Percentiles rank a stretch among this genome's conserved stretches.
phyloP scores from a whole-genome alignment of 2,888 invertebrate genomes.

The Achlya flavicornis region DNA sequence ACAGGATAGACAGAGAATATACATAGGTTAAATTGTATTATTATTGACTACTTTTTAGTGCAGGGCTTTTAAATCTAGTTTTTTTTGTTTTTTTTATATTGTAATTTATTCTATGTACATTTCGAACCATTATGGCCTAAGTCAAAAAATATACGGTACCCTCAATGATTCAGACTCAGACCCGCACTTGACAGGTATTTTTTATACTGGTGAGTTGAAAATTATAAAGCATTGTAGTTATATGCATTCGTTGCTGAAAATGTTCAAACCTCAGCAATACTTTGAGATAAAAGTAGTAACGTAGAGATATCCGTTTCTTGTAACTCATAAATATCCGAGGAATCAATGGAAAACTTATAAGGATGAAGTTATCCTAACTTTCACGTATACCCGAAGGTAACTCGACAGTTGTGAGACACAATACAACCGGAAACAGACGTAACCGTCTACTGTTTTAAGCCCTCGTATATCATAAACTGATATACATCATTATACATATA shows the following conservation, averaged over 20 bases:
- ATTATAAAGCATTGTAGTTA: not conserved
- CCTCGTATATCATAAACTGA: not conserved
- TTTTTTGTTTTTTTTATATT: too few species aligned
- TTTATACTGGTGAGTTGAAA: not conserved
- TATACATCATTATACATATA: not conserved
- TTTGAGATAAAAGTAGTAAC: too few species aligned
- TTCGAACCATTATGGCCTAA: too few species aligned
- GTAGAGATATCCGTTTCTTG: not conserved
- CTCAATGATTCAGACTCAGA: too few species aligned
- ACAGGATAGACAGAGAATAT: too few species aligned
- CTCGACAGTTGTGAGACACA: conserved; percentile 7
- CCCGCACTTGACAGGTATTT: not conserved
- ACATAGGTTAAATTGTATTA: too few species aligned
- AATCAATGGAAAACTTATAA: conserved; percentile 2
- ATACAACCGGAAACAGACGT: conserved; percentile 5
- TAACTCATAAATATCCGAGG: not conserved
- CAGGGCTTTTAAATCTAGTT: too few species aligned
- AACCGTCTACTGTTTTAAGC: not conserved
- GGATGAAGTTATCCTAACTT: conserved; percentile 6
- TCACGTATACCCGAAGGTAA: not conserved
- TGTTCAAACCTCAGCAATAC: not conserved
- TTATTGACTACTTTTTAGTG: too few species aligned
- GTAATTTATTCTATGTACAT: too few species aligned
- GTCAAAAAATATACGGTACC: not conserved
- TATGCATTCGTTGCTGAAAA: not conserved